Percentiles rank a stretch among this genome's conserved stretches.
These are phyloP conservation scores for Vulpes ferrilata DNA, from an alignment of 2,113 vertebrate genomes.

Conservation along the genomic window DNA sequence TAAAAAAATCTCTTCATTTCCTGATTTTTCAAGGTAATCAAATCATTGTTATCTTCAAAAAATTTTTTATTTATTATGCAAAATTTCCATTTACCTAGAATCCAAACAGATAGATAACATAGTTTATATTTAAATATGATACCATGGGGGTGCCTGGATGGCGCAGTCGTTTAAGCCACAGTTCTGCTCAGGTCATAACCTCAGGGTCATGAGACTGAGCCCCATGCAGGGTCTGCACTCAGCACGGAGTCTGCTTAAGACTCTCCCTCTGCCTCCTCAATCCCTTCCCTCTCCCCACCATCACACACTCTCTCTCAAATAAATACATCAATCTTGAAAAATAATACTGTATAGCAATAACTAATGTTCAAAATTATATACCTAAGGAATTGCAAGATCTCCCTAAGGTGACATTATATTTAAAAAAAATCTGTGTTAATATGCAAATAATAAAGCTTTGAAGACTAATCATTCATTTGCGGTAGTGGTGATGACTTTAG, in stretches of 20 bases:
- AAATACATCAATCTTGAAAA: neutral
- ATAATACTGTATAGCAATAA: neutral
- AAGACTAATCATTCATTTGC: conserved; percentile 31
- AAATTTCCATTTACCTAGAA: conserved; percentile 55
- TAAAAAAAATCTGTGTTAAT: conserved; percentile 61
- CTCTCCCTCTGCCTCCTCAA: neutral
- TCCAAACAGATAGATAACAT: neutral
- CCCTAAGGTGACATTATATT: conserved; percentile 30
- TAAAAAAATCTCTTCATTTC: conserved; percentile 13
- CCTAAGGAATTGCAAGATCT: conserved; percentile 11
- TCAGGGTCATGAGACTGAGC: neutral
- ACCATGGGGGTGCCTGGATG: neutral
- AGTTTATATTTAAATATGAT: conserved; percentile 44
- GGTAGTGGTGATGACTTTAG: conserved; percentile 24
- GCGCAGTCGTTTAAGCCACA: neutral
- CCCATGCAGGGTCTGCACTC: neutral
- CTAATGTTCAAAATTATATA: neutral
- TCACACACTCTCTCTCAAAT: neutral
- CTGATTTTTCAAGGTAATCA: conserved; percentile 50
- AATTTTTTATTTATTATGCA: conserved; percentile 41
- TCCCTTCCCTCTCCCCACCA: rapidly evolving
- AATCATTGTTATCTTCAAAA: conserved; percentile 31
- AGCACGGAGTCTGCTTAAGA: neutral
- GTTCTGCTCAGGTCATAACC: neutral
- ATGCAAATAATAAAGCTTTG: neutral